phyloP scores from a whole-genome alignment of 2,888 invertebrate species.

The Atethmia centrago region DNA sequence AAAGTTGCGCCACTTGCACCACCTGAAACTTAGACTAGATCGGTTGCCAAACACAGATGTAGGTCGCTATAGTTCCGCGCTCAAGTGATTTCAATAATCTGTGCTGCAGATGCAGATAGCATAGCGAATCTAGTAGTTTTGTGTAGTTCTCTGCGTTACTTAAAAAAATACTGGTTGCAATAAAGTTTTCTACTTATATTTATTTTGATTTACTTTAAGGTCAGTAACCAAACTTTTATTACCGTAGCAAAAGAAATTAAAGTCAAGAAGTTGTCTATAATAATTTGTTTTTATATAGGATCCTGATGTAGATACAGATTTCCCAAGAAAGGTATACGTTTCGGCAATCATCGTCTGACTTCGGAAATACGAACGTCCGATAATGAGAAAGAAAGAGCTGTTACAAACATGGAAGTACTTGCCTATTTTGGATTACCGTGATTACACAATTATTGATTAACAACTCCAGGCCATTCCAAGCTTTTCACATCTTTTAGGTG shows the following conservation, averaged over 20 bases:
- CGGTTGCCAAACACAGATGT: constrained; percentile 56
- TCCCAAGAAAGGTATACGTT: neutral
- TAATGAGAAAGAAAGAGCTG: neutral
- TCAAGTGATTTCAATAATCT: constrained; percentile 60
- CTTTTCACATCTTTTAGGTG: neutral
- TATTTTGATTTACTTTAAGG: neutral
- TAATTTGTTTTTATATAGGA: neutral
- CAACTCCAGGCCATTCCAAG: neutral
- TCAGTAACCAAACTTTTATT: neutral
- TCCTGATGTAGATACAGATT: neutral
- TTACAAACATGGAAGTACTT: neutral
- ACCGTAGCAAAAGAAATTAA: neutral
- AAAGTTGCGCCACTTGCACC: constrained; percentile 60
- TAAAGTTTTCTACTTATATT: neutral
- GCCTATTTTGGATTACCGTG: neutral
- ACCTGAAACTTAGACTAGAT: constrained; percentile 58
- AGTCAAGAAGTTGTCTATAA: neutral
- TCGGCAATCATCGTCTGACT: neutral
- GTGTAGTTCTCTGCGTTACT: neutral
- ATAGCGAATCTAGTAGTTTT: neutral
- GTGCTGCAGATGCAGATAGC: constrained; percentile 14
- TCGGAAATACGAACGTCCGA: neutral
- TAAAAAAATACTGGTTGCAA: neutral
- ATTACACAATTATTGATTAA: neutral
- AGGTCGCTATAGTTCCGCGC: constrained; percentile 42